Percentiles rank a stretch among this genome's conserved stretches.
These are phyloP conservation scores for Sphenopsis melanotis DNA, from an alignment of 2,797 vertebrate species.

Conservation along the genomic window DNA sequence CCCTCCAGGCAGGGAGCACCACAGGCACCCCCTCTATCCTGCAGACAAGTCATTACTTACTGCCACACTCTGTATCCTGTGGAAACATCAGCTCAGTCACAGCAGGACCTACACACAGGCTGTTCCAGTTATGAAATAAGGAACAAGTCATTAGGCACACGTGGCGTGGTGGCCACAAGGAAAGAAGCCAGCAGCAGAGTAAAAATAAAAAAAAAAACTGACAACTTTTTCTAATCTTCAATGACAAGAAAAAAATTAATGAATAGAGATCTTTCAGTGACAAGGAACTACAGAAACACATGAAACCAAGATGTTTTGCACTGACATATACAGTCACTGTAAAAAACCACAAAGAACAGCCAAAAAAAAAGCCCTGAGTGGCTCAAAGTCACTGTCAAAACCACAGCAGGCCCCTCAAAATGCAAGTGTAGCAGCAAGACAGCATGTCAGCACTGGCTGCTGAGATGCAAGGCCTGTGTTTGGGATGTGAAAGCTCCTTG, in stretches of 20 bases:
- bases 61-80: neutral
- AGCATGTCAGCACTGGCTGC: fast-evolving
- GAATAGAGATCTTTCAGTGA: neutral
- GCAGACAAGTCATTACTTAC: neutral
- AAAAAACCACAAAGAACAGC: neutral
- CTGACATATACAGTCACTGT: neutral
- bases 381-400: neutral
- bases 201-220: neutral
- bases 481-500: neutral
- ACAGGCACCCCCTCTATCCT: neutral
- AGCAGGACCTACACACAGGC: neutral
- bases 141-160: neutral
- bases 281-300: neutral
- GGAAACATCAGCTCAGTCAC: neutral
- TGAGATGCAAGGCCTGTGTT: neutral
- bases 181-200: neutral
- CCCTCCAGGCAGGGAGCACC: neutral
- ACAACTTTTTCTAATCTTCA: neutral
- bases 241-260: fast-evolving
- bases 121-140: neutral
- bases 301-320: neutral
- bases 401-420: neutral
- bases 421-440: neutral
- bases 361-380: neutral
- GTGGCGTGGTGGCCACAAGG: neutral